phyloP scores from a whole-genome alignment of 1,140 invertebrate species.

The Drosophila biarmipes region DNA sequence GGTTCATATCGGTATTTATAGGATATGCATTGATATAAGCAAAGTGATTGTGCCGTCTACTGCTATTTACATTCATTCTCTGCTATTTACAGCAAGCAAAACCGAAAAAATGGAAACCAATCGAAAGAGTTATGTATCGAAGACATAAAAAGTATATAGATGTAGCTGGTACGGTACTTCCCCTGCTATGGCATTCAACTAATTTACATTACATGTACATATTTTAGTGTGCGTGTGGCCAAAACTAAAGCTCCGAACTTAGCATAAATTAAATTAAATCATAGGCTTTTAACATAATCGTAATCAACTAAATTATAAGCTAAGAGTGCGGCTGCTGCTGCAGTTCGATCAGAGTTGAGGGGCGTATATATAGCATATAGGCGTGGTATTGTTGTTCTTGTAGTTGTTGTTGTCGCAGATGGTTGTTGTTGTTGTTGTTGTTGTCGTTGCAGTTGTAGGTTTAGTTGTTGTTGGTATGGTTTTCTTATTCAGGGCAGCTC shows the following conservation, averaged over 20 bases:
- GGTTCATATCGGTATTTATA: constrained; percentile 6
- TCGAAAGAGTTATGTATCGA: constrained; percentile 25
- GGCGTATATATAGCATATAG: constrained; percentile 30
- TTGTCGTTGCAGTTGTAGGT: constrained; percentile 31
- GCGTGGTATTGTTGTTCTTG: constrained; percentile 37
- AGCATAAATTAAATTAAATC: constrained; percentile 62
- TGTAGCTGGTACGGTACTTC: constrained; percentile 14
- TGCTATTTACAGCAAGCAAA: constrained; percentile 58
- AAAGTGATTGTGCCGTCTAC: constrained; percentile 38
- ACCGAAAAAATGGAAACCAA: constrained; percentile 24
- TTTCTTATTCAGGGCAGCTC: constrained; percentile 65
- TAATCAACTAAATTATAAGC: constrained; percentile 63
- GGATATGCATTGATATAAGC: constrained; percentile 13
- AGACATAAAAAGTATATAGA: constrained; percentile 13
- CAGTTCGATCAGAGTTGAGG: constrained; percentile 50
- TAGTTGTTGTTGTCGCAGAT: constrained; percentile 25
- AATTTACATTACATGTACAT: constrained; percentile 47
- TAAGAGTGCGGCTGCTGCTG: constrained; percentile 60
- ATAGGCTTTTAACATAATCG: constrained; percentile 41
- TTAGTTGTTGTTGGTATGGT: constrained; percentile 38
- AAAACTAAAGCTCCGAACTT: constrained; percentile 47
- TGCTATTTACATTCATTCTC: constrained; percentile 58
- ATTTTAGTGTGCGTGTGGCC: constrained; percentile 19
- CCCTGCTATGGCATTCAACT: constrained; percentile 54
- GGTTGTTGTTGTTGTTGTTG: constrained; percentile 37